These are phyloP conservation scores for Achlya flavicornis DNA, from an alignment of 2,888 invertebrate species.

Conservation along the genomic window DNA sequence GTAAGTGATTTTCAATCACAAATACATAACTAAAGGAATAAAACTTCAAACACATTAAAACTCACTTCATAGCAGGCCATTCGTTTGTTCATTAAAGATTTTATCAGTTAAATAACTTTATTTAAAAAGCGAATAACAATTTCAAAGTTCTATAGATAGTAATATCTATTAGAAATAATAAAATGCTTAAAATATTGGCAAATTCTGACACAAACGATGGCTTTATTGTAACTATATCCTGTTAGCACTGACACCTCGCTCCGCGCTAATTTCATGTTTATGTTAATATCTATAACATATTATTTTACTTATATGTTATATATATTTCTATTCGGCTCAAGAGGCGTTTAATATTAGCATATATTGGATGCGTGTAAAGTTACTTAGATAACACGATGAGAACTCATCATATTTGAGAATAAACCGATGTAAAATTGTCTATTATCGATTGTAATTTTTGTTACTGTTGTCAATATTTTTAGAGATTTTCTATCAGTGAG, in stretches of 20 bases:
- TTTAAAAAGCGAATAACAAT: slow-evolving; percentile 14
- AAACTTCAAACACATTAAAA: neutral
- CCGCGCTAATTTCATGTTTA: slow-evolving; percentile 33
- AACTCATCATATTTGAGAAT: slow-evolving; percentile 1
- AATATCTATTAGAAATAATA: slow-evolving; percentile 40
- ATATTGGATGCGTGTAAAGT: neutral
- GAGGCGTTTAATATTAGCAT: slow-evolving; percentile 11
- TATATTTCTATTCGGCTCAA: slow-evolving; percentile 11
- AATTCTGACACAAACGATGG: slow-evolving; percentile 37
- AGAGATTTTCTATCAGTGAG: too few relatives aligned
- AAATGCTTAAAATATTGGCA: slow-evolving; percentile 41
- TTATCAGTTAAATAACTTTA: slow-evolving; percentile 19
- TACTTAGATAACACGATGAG: slow-evolving; percentile 5
- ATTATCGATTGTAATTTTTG: neutral
- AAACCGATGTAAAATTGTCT: neutral
- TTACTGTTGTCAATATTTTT: neutral
- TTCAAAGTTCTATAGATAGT: slow-evolving; percentile 23
- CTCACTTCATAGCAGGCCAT: slow-evolving; percentile 13
- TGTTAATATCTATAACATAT: slow-evolving; percentile 36
- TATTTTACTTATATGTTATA: slow-evolving; percentile 19
- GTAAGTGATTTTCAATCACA: neutral
- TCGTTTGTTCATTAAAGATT: slow-evolving; percentile 27
- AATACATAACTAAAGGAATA: neutral
- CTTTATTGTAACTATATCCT: slow-evolving; percentile 42
- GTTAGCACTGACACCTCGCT: slow-evolving; percentile 37